A percentile compares a stretch with the other conserved stretches of the same genome.
phyloP scores from a whole-genome alignment of 37 sponge, comb jelly and placozoan genomes.

The Aplysina aerophoba region DNA sequence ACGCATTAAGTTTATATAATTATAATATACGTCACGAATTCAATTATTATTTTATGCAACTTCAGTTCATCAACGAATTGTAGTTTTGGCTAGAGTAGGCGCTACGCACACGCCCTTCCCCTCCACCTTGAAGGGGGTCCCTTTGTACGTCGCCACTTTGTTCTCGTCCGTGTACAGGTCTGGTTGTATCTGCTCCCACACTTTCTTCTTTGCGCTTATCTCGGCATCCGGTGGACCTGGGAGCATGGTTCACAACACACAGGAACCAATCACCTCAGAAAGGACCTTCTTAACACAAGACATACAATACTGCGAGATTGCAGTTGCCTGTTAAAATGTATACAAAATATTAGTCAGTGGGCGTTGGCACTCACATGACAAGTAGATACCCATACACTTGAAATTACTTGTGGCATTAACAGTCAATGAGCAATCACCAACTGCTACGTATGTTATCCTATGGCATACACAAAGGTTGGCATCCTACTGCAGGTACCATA shows the following conservation, averaged over 20 bases:
- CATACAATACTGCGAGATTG: too few species aligned
- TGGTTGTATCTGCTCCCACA: conserved; percentile 84
- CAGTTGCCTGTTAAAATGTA: too few species aligned
- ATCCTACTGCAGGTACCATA: too few species aligned
- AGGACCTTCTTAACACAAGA: too few species aligned
- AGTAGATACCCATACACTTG: too few species aligned
- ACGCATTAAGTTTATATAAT: too few species aligned
- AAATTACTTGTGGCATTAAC: too few species aligned
- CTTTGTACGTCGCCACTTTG: conserved; percentile 81
- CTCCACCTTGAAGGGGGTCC: conserved; percentile 60
- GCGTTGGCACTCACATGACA: too few species aligned
- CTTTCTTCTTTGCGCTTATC: conserved; percentile 96
- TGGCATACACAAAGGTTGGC: too few species aligned
- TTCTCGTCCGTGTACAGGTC: conserved; percentile 74
- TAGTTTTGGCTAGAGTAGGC: conserved; percentile 54
- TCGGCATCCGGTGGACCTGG: conserved; percentile 82
- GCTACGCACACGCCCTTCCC: conserved; percentile 85
- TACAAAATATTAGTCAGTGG: too few species aligned
- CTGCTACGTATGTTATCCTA: too few species aligned
- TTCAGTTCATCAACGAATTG: conserved; percentile 60
- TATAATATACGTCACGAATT: background rate
- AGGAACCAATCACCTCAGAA: background rate
- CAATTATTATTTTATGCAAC: background rate
- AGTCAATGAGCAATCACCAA: too few species aligned
- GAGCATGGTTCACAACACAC: background rate